Evolutionary conservation across 2,888 invertebrate species (phyloP), one percentile per base, ranked within the genome.

Genomic region (Frankliniella fusca): DNA sequence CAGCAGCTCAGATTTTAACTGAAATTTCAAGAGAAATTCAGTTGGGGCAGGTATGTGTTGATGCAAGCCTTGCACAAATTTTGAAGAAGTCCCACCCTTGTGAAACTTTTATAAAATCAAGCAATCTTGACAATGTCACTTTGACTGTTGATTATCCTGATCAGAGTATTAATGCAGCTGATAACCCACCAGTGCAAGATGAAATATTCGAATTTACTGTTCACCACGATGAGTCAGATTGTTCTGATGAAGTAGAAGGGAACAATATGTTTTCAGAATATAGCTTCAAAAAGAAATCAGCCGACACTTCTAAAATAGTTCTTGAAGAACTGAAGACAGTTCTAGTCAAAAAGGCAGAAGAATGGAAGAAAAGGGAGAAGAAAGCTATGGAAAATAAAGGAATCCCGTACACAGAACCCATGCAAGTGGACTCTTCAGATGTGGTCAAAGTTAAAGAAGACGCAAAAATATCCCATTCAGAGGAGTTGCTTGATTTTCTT

Each of bases 321-420:
- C 70, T 76, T 27, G 23, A 23, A 9, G 70, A 76, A 12, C 70
- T 76, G 27, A 76, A 76, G 27, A 76, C 70, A 27, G 70, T 76
- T 76, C 27, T 76, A 27, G 70, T 76, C 12, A 76, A 76, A 23
- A 76, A 76, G 27, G 70, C 70, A 11, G 70, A 76, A 9, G 70
- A 76, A 12, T 76, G 70, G 70, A 76, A 76, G 27, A 27, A 76
- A 76, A 76, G 70, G 27, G 70, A 76, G 27, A 76, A 76, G 27
- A 23, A 27, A 10, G 70, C 70, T 10, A 23, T 76, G 70, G 70
- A 23, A 76, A 27, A 12, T 12, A 76, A 76, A 76, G 70, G 70
- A 8, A 76, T 76, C 8, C 23, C 70, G 0, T 76, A 76, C 27
- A 76, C 70, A 27, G 23, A 23, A 1, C 70, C 70, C 23, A 27